Percentiles rank a stretch among this genome's conserved stretches.
phyloP scores from a whole-genome alignment of 2,797 vertebrate species.

The Sebastes steindachneri region DNA sequence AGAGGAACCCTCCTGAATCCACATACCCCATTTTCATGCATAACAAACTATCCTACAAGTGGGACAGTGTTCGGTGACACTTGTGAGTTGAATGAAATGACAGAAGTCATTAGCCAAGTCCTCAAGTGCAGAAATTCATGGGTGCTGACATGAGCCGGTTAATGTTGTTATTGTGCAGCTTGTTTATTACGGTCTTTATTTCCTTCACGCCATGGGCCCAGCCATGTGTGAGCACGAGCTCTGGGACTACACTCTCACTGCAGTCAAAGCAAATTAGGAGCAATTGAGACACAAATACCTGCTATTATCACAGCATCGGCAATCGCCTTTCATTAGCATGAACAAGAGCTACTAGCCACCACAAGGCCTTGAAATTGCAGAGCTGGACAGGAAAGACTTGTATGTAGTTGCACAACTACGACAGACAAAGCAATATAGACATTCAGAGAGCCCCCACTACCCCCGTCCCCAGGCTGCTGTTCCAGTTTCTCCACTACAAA shows the following conservation, averaged over 20 bases:
- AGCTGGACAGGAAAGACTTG: neutral
- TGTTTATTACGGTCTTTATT: constrained; percentile 20
- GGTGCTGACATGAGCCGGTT: neutral
- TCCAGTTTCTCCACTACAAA: neutral
- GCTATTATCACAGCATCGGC: constrained; percentile 47
- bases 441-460: neutral
- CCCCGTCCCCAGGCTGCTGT: neutral
- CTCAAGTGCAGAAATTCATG: neutral
- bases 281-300: constrained; percentile 44
- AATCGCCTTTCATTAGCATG: constrained; percentile 35
- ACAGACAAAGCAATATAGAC: neutral
- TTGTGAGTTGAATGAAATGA: neutral
- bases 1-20: neutral
- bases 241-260: neutral
- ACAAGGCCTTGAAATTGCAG: constrained; percentile 43
- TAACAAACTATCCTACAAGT: neutral
- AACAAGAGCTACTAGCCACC: constrained; percentile 13
- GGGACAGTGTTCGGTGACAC: neutral
- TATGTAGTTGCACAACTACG: neutral
- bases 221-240: neutral
- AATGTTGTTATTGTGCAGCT: neutral
- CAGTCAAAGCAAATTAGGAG: constrained; percentile 45
- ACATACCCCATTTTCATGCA: neutral
- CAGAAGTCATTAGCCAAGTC: neutral
- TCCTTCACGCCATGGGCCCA: neutral